Conservation (phyloP, 2,113 vertebrate genomes). For the Chaetura pelagica region DNA sequence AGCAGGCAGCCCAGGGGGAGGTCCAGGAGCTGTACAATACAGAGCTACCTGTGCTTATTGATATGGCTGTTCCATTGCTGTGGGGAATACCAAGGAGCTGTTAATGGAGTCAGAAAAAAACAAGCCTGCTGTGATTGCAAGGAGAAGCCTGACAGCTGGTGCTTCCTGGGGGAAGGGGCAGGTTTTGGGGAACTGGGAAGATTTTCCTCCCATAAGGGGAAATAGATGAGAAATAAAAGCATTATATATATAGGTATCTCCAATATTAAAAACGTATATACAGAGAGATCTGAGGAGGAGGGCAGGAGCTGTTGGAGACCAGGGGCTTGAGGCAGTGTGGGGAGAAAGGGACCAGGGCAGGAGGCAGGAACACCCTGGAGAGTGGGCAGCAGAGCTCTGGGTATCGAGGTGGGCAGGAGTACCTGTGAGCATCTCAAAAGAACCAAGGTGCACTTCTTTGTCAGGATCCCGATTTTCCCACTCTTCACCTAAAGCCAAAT, state of each 20-base stretch:
- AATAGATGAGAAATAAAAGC: background rate
- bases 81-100: background rate
- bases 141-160: background rate
- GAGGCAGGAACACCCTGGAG: fast-evolving
- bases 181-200: background rate
- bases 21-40: background rate
- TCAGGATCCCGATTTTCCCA: background rate
- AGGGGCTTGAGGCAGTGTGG: fast-evolving
- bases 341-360: background rate
- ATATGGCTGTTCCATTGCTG: background rate
- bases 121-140: background rate
- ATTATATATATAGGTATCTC: background rate
- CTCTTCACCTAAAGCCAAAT: background rate
- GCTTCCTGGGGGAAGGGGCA: background rate
- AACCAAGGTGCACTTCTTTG: fast-evolving
- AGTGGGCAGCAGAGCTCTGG: fast-evolving
- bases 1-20: background rate
- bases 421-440: background rate
- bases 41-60: conserved; percentile 17
- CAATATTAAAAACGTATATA: too few species aligned
- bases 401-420: background rate
- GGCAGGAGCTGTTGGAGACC: background rate
- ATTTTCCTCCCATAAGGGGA: background rate
- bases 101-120: background rate
- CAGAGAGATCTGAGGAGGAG: background rate